Conservation (phyloP, 2,113 vertebrate species). For the Paratilapia polleni region DNA sequence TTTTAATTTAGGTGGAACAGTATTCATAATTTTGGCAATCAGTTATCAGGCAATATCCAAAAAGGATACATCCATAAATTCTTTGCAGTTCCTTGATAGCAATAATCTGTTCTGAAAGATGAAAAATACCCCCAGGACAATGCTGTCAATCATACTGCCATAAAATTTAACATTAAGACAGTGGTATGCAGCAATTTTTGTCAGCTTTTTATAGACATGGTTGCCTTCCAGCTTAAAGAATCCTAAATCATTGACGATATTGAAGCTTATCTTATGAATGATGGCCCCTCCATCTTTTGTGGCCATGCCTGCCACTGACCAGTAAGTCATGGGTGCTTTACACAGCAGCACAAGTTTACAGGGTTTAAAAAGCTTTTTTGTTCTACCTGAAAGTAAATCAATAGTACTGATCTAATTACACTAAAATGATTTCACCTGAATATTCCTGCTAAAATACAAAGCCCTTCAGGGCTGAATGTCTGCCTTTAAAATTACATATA, state of each 20-base stretch:
- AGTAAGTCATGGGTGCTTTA: not conserved
- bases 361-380: not conserved
- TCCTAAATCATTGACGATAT: too few relatives aligned
- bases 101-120: too few relatives aligned
- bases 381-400: not conserved
- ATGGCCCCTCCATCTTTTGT: too few relatives aligned
- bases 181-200: not conserved
- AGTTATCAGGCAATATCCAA: too few relatives aligned
- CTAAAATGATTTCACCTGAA: not conserved
- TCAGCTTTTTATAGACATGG: not conserved
- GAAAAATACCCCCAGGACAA: not conserved
- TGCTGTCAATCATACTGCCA: not conserved
- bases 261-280: too few relatives aligned
- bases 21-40: too few relatives aligned
- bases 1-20: too few relatives aligned
- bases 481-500: not conserved
- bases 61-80: too few relatives aligned
- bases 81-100: too few relatives aligned
- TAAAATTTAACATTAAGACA: not conserved
- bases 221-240: not conserved
- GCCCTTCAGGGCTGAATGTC: not conserved
- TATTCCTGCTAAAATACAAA: not conserved
- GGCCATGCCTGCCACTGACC: not conserved
- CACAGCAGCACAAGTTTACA: not conserved
- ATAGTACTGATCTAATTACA: not conserved